Evolutionary conservation across 2,888 invertebrate species (phyloP).

Genomic region (Mongoloraphidia duomilia): DNA sequence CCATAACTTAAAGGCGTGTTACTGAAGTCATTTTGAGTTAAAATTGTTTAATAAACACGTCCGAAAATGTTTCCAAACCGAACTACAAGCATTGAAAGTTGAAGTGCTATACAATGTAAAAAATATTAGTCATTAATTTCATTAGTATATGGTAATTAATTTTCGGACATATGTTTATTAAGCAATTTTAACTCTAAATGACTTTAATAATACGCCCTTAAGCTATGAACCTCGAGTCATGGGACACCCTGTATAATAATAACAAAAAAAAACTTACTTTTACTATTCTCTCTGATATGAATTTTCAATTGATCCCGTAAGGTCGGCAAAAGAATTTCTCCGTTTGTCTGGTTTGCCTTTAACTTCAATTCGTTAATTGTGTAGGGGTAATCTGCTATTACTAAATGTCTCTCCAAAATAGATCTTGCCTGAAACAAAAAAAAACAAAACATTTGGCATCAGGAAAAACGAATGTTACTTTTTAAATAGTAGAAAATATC

Average conservation of each 20-base stretch:
- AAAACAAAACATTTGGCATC: too few species aligned
- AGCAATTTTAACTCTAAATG: too few species aligned
- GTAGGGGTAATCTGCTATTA: constrained; percentile 62
- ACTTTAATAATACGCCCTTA: too few species aligned
- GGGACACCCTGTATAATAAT: too few species aligned
- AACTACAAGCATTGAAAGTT: not conserved
- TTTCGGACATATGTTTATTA: too few species aligned
- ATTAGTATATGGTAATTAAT: not conserved
- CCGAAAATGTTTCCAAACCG: too few species aligned
- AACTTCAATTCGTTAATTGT: constrained; percentile 66
- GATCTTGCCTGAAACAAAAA: constrained; percentile 50
- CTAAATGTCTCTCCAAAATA: constrained; percentile 78
- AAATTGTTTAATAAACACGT: too few species aligned
- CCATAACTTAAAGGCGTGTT: too few species aligned
- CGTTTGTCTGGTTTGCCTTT: constrained; percentile 48
- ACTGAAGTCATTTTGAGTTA: too few species aligned
- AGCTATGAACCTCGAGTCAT: too few species aligned
- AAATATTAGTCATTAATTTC: constrained; percentile 1
- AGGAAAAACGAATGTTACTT: too few species aligned
- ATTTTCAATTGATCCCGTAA: constrained; percentile 58
- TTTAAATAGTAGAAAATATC: too few species aligned
- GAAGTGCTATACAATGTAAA: constrained; percentile 4
- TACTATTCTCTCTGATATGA: constrained; percentile 59
- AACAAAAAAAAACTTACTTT: constrained; percentile 41
- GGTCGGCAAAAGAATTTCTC: constrained; percentile 50